Evolutionary conservation across 2,113 vertebrate genomes (phyloP), one percentile per base, ranked within the genome.

Genomic region (Rutilus rutilus): DNA sequence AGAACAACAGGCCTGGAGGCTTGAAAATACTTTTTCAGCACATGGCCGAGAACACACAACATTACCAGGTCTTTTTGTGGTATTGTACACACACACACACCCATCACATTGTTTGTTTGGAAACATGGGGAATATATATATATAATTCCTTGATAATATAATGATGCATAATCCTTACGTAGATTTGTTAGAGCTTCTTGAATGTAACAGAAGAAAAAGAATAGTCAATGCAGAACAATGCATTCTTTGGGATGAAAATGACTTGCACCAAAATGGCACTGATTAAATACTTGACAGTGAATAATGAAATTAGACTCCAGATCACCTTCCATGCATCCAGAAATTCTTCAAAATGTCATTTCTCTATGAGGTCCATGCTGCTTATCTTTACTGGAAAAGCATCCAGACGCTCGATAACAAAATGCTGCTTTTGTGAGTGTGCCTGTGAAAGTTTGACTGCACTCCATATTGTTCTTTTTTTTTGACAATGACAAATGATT

Each of bases 401-500:
- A 23, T 33, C 52, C 75, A 78, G 75, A 57, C 2, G 10, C 11
- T 75, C 42, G 2, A 74, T 25, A 47, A 7, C 21, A 74, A 93
- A 94, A 95, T 94, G 96, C 97, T 96, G 95, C 93, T 95, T 96
- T 96, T 96, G 93, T 95, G 93, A 93, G 93, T 93, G 92, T 92
- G 85, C 94, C 90, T 94, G 94, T 94, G 93, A 96, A 97, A 97
- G 92, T 97, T 97, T 96, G 96, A 97, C 95, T 96, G 95, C 93
- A 92, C 92, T 95, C 94, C 93, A 94, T 92, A 89, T 96, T 96
- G 95, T 94, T 93, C 5, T 12, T 96, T 90, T 96, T 90, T 79
- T 79, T 92, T 95, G 96, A 97, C 96, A 95, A 95, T 95, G 96
- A 97, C 94, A 97, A 97, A 97, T 94, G 95, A 96, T 94, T 95